Evolutionary conservation across 2,797 vertebrate genomes (phyloP), one percentile per base, ranked within the genome.

Genomic region (Enteromius unitaeniatus): DNA sequence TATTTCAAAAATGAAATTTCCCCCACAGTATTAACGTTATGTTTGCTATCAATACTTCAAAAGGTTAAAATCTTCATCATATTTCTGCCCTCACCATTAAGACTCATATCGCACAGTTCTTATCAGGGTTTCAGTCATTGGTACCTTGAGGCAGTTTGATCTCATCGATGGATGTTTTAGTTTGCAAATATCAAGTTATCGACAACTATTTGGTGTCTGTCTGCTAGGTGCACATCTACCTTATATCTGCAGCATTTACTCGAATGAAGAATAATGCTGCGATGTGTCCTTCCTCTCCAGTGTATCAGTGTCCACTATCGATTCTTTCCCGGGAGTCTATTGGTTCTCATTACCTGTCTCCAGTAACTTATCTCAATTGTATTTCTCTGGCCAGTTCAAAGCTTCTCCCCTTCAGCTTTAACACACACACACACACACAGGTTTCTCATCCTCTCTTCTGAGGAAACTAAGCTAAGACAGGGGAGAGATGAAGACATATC

Each of bases 341-440:
- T 87, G 88, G 90, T 93, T 93, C 91, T 92, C 91, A 93, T 95
- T 94, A 94, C 93, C 91, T 92, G 89, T 90, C 92, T 91, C 87
- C 91, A 91, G 93, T 93, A 93, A 94, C 93, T 94, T 94, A 93
- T 94, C 93, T 94, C 92, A 89, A 91, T 92, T 92, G 92, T 92
- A 89, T 88, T 82, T 87, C 89, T 90, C 88, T 86, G 88, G 88
- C 91, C 86, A 88, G 89, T 90, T 92, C 90, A 73, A 65, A 88
- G 88, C 75, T 87, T 83, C 82, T 73, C 37, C 26, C 17, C 19
- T 68, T 31, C n/a, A 49, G 60, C 37, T 58, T 62, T 64, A 5
- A 17, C 21, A 79, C 67, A 79, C 6, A 37, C 23, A 78, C 37
- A 15, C 72, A 64, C 55, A 60, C 19, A 40, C 31, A 75, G 45